Base-by-base conservation (phyloP, 2,113 vertebrate species). In the Corythornis cristatus region DNA sequence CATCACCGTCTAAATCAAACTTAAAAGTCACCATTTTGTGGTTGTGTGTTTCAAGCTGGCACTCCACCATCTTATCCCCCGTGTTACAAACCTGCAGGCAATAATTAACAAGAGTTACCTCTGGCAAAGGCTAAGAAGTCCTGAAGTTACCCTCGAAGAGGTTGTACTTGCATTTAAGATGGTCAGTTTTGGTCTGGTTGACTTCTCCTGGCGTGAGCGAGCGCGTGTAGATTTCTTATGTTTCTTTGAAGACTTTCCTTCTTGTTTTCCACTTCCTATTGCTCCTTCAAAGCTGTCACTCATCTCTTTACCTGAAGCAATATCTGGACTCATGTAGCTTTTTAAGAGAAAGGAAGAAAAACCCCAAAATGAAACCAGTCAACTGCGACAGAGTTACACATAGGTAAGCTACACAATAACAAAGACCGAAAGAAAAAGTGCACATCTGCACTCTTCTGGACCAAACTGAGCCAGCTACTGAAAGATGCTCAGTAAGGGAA, bases 1-100 rank as follows among this genome's bases (percentile, higher is more conserved):
- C 99, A 0, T 99, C 99, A 37, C 99, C 99, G n/a, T 99, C 99
- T 94, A 99, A 97, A 93, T 99, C 99, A 72, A 99, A 99, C 95
- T 99, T 99, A 95, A 99, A 99, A 2, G 99, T 99, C 95, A 99
- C 99, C 99, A 99, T 99, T 97, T 99, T 99, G 97, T 99, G 99
- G 95, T 99, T 99, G 96, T 99, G 99, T 11, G 99, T 99, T 93
- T 99, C 99, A 67, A 99, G 97, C 93, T 99, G 99, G 86, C 99
- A 99, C 95, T 99, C 99, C 33, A 99, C 99, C 99, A 99, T 99
- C 98, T 99, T 99, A 96, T 99, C 99, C 2, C 99, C 99, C 0
- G 98, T 99, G 97, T 99, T 99, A 84, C 98, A 98, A 29, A 99
- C 99, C 99, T 99, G 92, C 21, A 45, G 10, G 40, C 76, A 79